Base-by-base conservation (phyloP, 2,113 vertebrate genomes). In the Tachysurus vachellii region DNA sequence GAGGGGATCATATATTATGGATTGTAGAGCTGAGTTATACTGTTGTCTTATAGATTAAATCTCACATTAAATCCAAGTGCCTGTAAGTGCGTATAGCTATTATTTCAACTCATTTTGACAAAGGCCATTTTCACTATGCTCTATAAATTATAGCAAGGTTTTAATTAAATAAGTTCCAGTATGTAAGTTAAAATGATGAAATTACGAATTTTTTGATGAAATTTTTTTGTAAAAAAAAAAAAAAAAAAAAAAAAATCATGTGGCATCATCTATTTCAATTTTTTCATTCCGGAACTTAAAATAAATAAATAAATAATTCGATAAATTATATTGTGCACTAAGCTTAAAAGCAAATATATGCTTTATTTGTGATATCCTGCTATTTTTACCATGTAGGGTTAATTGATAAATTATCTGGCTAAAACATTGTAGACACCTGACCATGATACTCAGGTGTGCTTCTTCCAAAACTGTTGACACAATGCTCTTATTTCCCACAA, bases 1-100 rank as follows among this genome's bases (percentile, higher is more conserved):
- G 44, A 80, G 84, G 86, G 68, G 56, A 64, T 76, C 73, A 90
- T 86, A 80, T 90, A 73, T 90, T 84, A 88, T 81, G 47, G 50
- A 88, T 75, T 54, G 44, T 86, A 64, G 61, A 59, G 83, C 73
- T 57, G 47, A 86, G 86, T 80, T 61, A 64, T 44, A 53, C 59
- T 62, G 64, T 84, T 75, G 83, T 82, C 85, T 80, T 88, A 71
- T 85, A n/a, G 86, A 88, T 85, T 76, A 79, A 83, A 88, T 64
- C 68, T 87, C 14, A 10, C 17, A 81, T 84, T 36, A 36, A 47
- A 81, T 3, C 11, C 36, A 44, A 28, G 9, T 75, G n/a, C 21
- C 10, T 19, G n/a, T 10, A 57, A 61, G 21, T 53, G 44, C 61
- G 75, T 82, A 50, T 23, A 1, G 4, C 11, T 66, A 36, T 85